A percentile compares a stretch with the other conserved stretches of the same genome.
Evolutionary conservation across 2,888 invertebrate species (phyloP).

Genomic region (Cabera pusaria): DNA sequence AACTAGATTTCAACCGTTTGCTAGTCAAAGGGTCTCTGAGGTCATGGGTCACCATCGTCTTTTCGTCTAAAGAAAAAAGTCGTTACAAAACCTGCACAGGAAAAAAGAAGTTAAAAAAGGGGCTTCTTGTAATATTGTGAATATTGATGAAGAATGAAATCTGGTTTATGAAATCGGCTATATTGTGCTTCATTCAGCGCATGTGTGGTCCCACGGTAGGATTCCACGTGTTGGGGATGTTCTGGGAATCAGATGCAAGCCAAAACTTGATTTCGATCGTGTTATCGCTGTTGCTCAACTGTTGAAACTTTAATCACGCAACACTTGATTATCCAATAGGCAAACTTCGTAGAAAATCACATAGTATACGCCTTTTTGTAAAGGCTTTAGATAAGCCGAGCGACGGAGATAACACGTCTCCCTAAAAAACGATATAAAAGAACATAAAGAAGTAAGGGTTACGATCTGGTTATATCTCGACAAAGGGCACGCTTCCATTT

Average conservation of each 20-base stretch:
- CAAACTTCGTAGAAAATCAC: constrained; percentile 26
- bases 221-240: constrained; percentile 56
- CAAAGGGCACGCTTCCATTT: constrained; percentile 71
- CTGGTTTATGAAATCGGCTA: constrained; percentile 72
- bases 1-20: constrained; percentile 74
- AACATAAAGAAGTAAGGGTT: constrained; percentile 53
- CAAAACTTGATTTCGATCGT: constrained; percentile 53
- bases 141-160: constrained; percentile 82
- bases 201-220: constrained; percentile 77
- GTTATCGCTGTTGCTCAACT: constrained; percentile 16
- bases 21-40: constrained; percentile 61
- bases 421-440: constrained; percentile 43
- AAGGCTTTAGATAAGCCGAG: constrained; percentile 32
- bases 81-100: constrained; percentile 69
- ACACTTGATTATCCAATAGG: no score
- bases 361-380: constrained; percentile 26
- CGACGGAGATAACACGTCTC: constrained; percentile 29
- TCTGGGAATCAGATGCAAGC: constrained; percentile 51
- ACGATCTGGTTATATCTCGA: constrained; percentile 59
- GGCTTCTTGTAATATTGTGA: constrained; percentile 80
- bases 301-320: no score
- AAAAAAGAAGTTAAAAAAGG: constrained; percentile 70
- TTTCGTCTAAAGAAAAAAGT: constrained; percentile 72
- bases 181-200: constrained; percentile 55
- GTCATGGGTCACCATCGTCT: constrained; percentile 78